Conservation (phyloP, 2,113 vertebrate species). For the Cyrtonyx montezumae region DNA sequence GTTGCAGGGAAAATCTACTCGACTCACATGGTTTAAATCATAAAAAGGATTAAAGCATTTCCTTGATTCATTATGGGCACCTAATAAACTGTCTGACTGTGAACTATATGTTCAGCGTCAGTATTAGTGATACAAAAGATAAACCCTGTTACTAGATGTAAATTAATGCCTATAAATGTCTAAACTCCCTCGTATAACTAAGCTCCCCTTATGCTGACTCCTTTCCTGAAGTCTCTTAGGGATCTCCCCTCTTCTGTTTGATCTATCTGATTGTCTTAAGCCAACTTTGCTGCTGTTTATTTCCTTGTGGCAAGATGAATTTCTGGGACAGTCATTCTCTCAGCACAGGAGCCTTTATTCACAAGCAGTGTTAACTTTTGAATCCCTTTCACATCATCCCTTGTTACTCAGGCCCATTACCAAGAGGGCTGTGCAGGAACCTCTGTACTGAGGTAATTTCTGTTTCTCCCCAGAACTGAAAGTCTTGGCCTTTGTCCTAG, state of each 20-base stretch:
- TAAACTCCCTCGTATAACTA: not conserved
- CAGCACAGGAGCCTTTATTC: not conserved
- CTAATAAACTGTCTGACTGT: fast-evolving
- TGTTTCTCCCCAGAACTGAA: not conserved
- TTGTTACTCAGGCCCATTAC: not conserved
- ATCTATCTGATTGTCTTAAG: not conserved
- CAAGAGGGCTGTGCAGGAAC: not conserved
- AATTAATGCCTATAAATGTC: not conserved
- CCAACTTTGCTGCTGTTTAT: not conserved
- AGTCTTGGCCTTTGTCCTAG: not conserved
- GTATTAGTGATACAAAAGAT: not conserved
- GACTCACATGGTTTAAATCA: not conserved
- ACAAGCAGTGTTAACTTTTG: not conserved
- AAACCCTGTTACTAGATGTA: not conserved
- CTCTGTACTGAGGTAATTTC: not conserved
- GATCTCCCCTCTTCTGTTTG: not conserved
- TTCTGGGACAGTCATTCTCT: not conserved
- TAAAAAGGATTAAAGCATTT: not conserved
- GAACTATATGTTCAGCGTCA: not conserved
- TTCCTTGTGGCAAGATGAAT: not conserved
- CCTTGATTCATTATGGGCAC: not conserved
- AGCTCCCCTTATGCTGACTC: not conserved
- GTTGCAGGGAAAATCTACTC: not conserved
- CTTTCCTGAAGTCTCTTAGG: not conserved
- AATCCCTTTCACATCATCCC: not conserved